A percentile compares a stretch with the other conserved stretches of the same genome.
Evolutionary conservation across 2,113 vertebrate species (phyloP).

Genomic region (Theropithecus gelada): DNA sequence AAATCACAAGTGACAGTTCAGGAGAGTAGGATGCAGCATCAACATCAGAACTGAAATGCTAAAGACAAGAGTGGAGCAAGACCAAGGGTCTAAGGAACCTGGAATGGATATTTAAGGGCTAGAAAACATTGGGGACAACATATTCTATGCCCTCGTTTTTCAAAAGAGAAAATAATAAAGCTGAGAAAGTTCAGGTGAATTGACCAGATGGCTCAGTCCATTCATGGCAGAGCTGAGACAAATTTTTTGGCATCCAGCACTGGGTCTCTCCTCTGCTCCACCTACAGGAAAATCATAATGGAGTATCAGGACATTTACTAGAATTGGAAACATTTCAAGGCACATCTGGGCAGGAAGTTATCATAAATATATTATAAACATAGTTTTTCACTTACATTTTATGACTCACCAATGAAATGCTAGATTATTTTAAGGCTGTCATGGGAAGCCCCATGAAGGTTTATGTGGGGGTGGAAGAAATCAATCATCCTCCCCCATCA

Average conservation of each 20-base stretch:
- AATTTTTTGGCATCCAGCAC: not conserved
- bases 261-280: not conserved
- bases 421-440: constrained; percentile 17
- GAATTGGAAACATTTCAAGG: constrained; percentile 4
- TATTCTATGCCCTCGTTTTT: not conserved
- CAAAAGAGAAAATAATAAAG: not conserved
- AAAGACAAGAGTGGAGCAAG: not conserved
- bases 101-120: not conserved
- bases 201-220: not conserved
- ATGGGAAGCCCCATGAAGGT: not conserved
- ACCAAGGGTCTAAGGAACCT: not conserved
- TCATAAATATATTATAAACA: not conserved
- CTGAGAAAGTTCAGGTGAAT: not conserved
- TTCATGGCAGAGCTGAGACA: not conserved
- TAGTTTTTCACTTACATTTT: constrained; percentile 34
- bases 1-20: not conserved
- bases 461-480: not conserved
- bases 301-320: not conserved
- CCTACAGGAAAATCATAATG: not conserved
- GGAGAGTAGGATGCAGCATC: not conserved
- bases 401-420: constrained; percentile 31
- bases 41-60: not conserved
- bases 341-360: not conserved
- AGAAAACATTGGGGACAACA: not conserved
- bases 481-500: not conserved